Evolutionary conservation across 2,888 invertebrate genomes (phyloP), one percentile per base, ranked within the genome.

Genomic region (Philereme transversata): DNA sequence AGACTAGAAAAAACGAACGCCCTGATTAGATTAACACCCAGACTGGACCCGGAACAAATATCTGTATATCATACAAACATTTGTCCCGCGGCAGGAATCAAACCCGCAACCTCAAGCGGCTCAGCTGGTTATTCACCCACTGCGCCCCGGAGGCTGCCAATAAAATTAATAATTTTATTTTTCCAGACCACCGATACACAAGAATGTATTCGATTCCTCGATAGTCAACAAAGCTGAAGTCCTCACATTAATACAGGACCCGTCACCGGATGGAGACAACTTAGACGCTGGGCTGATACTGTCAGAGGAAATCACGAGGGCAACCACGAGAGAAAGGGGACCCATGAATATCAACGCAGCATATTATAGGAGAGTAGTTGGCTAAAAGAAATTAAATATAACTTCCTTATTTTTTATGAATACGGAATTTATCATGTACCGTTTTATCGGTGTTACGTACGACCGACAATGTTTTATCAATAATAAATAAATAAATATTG

Each of bases 181-280:
- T 40, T 47, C 10, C 38, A 50, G 45, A 10, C 4, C 54, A 34
- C 44, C 38, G n/a, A 10, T n/a, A 55, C 5, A 38, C 33, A 45
- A 35, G 8, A 36, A 4, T 3, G 3, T 9, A 4, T 5, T 36
- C 9, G 52, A 38, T 8, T 0, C 9, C 8, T 11, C 52, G 1
- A 11, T 64, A 3, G 60, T 75, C 4, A 58, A 72, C 9, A 76
- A 78, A 45, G 51, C 65, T 2, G 75, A 82, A 65, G 83, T 77
- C 0, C 62, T 76, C 4, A 62, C 70, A 1, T 60, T 86, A 2
- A 36, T 85, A 1, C 57, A 75, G 5, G 76, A 74, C 0, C 85
- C 86, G 0, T 70, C 73, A 5, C 77, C 82, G 8, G 86, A 87
- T 38, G 86, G 87, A 2, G 86, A 86, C 58, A 76, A 83, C 11